These are phyloP conservation scores for Eucera pruinosa DNA, from an alignment of 2,888 invertebrate species.

Conservation along the genomic window DNA sequence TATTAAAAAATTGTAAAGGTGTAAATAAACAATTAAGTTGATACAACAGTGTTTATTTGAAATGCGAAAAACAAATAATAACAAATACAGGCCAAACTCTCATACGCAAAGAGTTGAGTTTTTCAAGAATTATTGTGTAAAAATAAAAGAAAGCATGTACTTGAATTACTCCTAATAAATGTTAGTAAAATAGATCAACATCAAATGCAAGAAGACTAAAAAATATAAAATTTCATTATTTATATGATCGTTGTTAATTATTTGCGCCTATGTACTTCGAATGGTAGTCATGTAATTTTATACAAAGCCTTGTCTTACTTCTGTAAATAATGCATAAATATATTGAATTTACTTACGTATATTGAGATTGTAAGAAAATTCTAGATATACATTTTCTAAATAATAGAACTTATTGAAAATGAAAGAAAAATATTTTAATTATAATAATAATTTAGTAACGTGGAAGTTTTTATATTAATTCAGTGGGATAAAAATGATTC, in stretches of 20 bases:
- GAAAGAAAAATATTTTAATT: neutral
- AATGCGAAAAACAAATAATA: neutral
- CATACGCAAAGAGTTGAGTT: neutral
- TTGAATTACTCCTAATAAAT: neutral
- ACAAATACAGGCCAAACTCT: neutral
- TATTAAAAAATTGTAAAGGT: neutral
- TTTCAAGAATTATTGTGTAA: neutral
- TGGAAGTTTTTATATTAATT: neutral
- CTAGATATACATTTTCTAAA: conserved; percentile 13
- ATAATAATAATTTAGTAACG: neutral
- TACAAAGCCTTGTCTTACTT: conserved; percentile 37
- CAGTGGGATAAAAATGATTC: neutral
- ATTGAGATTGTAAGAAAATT: conserved; percentile 21
- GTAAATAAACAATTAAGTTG: neutral
- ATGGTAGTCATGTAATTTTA: conserved; percentile 45
- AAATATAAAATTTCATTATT: neutral
- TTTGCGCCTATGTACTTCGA: conserved; percentile 41
- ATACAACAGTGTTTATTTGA: neutral
- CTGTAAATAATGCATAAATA: conserved; percentile 46
- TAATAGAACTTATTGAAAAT: conserved; percentile 13
- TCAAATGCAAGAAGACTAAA: neutral
- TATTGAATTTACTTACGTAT: conserved; percentile 23
- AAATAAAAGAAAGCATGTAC: neutral
- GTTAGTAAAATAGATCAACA: neutral
- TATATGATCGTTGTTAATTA: conserved; percentile 1